A percentile compares a stretch with the other conserved stretches of the same genome.
Conservation (phyloP, 1,140 invertebrate species). For the Drosophila sp. region DNA sequence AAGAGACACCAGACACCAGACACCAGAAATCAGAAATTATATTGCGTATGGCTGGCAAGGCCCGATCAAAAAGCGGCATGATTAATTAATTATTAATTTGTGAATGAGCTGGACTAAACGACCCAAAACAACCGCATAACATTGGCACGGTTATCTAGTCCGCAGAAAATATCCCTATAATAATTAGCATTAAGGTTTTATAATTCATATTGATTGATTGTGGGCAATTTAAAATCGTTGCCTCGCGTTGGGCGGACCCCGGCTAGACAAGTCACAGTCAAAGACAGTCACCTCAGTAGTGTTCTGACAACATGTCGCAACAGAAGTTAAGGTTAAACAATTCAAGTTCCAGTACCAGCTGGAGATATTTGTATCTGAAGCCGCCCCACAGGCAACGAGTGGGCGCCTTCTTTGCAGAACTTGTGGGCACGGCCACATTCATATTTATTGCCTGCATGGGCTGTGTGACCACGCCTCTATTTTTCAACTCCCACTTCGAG, state of each 20-base stretch:
- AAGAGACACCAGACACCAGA: not conserved
- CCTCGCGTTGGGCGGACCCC: not conserved
- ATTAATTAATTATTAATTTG: conserved; percentile 67
- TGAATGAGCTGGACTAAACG: conserved; percentile 25
- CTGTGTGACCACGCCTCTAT: conserved; percentile 84
- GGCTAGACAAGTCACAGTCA: not conserved
- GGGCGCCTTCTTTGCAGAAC: conserved; percentile 86
- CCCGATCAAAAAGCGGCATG: conserved; percentile 43
- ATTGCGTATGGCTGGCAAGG: conserved; percentile 11
- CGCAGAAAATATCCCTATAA: conserved; percentile 62
- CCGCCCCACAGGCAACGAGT: conserved; percentile 21
- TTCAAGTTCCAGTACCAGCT: conserved; percentile 15
- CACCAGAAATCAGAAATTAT: not conserved
- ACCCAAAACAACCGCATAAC: not conserved
- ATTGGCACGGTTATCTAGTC: conserved; percentile 21
- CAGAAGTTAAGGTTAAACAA: conserved; percentile 39
- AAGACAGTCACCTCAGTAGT: conserved; percentile 35
- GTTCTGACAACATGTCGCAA: conserved; percentile 58
- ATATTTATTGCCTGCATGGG: conserved; percentile 91
- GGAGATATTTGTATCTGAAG: conserved; percentile 26
- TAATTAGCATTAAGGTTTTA: conserved; percentile 81
- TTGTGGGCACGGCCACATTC: conserved; percentile 90
- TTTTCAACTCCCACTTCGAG: conserved; percentile 64
- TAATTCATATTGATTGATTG: conserved; percentile 80
- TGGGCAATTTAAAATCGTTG: conserved; percentile 44